These are phyloP conservation scores for Phasia obesa DNA, from an alignment of 2,888 invertebrate genomes.

Conservation along the genomic window DNA sequence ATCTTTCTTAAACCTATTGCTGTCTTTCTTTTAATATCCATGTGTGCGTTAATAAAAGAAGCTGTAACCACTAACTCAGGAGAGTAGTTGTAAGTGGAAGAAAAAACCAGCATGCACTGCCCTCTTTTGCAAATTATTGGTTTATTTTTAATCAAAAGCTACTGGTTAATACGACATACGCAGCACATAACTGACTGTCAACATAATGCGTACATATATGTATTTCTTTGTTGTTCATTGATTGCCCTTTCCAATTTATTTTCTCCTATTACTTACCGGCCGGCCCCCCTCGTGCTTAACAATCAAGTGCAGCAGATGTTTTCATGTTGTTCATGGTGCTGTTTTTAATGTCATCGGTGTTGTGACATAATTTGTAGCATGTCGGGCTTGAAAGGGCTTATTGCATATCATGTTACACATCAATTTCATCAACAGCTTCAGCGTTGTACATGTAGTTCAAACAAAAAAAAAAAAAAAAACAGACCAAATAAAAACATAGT, in stretches of 20 bases:
- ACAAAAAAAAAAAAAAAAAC: not conserved
- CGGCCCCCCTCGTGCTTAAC: slow-evolving; percentile 1
- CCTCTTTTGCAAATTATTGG: too few relatives aligned
- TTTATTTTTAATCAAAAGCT: too few relatives aligned
- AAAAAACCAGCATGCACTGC: too few relatives aligned
- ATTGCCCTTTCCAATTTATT: not conserved
- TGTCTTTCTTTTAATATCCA: too few relatives aligned
- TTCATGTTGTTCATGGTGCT: slow-evolving; percentile 32
- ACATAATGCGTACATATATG: too few relatives aligned
- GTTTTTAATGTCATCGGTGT: slow-evolving; percentile 31
- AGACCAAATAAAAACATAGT: slow-evolving; percentile 26
- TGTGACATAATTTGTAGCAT: slow-evolving; percentile 24
- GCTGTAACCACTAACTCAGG: too few relatives aligned
- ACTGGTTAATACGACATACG: too few relatives aligned
- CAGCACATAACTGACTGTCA: too few relatives aligned
- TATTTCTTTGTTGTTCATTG: too few relatives aligned
- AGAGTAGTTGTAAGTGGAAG: too few relatives aligned
- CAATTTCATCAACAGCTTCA: slow-evolving; percentile 27
- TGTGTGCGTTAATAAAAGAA: too few relatives aligned
- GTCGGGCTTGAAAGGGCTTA: not conserved
- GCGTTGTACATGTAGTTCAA: not conserved
- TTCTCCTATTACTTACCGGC: not conserved
- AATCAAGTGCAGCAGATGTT: slow-evolving; percentile 41
- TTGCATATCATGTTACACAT: slow-evolving; percentile 9
- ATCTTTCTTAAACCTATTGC: too few relatives aligned